phyloP scores from a whole-genome alignment of 1,140 invertebrate species.

The Teleogryllus occipitalis region DNA sequence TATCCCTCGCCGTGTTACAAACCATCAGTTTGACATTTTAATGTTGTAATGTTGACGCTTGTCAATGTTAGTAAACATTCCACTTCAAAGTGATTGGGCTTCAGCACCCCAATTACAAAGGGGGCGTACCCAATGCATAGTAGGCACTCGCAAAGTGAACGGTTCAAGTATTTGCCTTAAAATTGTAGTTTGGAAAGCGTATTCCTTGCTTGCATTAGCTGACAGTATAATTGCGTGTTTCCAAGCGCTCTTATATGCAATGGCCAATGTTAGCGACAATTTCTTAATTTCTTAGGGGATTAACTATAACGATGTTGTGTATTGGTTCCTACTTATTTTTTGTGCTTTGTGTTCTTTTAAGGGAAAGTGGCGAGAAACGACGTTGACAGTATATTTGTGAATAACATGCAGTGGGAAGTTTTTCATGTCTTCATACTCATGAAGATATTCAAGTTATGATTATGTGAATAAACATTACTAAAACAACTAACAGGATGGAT shows the following conservation, averaged over 20 bases:
- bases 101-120: background rate
- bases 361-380: too few species aligned
- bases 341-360: too few species aligned
- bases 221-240: background rate
- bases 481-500: slow-evolving; percentile 13
- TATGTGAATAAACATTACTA: background rate
- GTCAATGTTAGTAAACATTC: slow-evolving; percentile 21
- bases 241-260: too few species aligned
- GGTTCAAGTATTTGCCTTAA: background rate
- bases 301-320: too few species aligned
- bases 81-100: slow-evolving; percentile 15
- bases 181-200: background rate
- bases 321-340: too few species aligned
- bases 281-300: too few species aligned
- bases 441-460: background rate
- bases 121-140: slow-evolving; percentile 16
- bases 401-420: background rate
- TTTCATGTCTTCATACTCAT: background rate
- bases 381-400: too few species aligned
- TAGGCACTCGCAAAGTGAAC: background rate
- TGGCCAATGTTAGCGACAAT: too few species aligned
- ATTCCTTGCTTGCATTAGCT: background rate
- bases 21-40: slow-evolving; percentile 12
- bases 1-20: background rate
- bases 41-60: slow-evolving; percentile 16